Evolutionary conservation across 2,888 invertebrate species (phyloP), one percentile per base, ranked within the genome.

Genomic region (Shargacucullia verbasci): DNA sequence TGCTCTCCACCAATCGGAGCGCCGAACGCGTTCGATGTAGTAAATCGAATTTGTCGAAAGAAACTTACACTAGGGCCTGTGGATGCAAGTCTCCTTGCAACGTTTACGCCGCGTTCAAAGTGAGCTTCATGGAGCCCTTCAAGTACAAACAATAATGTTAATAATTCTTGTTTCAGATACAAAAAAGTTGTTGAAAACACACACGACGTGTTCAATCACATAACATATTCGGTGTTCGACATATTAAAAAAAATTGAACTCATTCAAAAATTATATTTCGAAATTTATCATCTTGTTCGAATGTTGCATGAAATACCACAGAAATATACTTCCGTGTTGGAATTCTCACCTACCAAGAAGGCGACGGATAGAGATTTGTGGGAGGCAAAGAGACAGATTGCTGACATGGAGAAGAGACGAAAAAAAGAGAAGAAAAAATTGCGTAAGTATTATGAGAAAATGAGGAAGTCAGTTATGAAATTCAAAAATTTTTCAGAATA

Each of bases 271-370:
- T 10, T 70, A 0, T 65, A 58, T 4, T 70, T 70, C 3, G 70
- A 70, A 20, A 43, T 87, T 0, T 73, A 78, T 8, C 84, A 87
- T 11, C 14, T 86, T 0, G 40, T 63, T 0, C 64, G 77, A 0
- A 86, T 86, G 83, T 31, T 83, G 8, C 84, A 87, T 1, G 87
- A 87, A 15, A 74, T 79, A 0, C 73, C 79, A 0, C 66, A 70
- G 12, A 87, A 87, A 41, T 85, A 80, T 14, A 0, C 0, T 8
- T 2, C 0, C 0, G 1, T 0, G 65, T 8, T 0, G 0, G 0
- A 2, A 12, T 0, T 6, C 35, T 33, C 0, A 38, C 38, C 0
- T 0, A n/a, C n/a, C 27, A 27, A 27, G 10, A 0, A 2, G 33
- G 12, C 7, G 6, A 0, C 0, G 34, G 1, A 9, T 7, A 27